Conservation (phyloP, 2,888 invertebrate species). For the Sipunculus nudus region DNA sequence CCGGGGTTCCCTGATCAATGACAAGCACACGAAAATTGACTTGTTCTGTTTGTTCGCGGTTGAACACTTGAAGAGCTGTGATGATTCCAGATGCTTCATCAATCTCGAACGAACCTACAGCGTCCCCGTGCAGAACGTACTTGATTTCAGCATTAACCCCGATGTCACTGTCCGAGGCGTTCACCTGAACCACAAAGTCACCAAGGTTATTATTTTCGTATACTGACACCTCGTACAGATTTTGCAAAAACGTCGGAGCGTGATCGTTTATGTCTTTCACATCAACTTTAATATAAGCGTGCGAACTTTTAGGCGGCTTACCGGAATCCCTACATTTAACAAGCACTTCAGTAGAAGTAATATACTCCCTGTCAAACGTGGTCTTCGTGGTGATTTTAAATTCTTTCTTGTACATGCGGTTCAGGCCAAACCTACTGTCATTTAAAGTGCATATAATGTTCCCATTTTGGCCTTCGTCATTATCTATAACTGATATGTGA, state of each 20-base stretch:
- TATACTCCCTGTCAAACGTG: constrained; percentile 50
- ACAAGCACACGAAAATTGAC: no score
- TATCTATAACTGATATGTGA: constrained; percentile 84
- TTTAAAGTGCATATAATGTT: constrained; percentile 70
- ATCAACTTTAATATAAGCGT: constrained; percentile 47
- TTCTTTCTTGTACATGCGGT: constrained; percentile 49
- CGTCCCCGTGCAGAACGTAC: constrained; percentile 80
- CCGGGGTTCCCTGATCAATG: no score
- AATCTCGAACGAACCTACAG: no score
- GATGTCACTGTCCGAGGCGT: constrained; percentile 86
- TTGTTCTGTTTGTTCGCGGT: no score
- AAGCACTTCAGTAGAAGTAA: constrained; percentile 45
- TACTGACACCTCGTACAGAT: constrained; percentile 38
- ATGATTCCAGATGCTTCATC: no score
- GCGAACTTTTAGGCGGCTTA: constrained; percentile 78
- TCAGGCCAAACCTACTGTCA: constrained; percentile 43
- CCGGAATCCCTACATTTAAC: constrained; percentile 77
- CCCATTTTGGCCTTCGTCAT: constrained; percentile 85
- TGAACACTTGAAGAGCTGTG: no score
- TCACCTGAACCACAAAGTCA: constrained; percentile 78
- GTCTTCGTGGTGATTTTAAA: constrained; percentile 67
- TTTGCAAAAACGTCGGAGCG: constrained; percentile 80
- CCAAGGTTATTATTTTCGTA: constrained; percentile 45
- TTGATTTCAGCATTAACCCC: constrained; percentile 94
- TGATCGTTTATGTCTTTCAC: constrained; percentile 92